Evolutionary conservation across 1,140 invertebrate genomes (phyloP), one percentile per base, ranked within the genome.

Genomic region (Macrotrachela quadricornifera): DNA sequence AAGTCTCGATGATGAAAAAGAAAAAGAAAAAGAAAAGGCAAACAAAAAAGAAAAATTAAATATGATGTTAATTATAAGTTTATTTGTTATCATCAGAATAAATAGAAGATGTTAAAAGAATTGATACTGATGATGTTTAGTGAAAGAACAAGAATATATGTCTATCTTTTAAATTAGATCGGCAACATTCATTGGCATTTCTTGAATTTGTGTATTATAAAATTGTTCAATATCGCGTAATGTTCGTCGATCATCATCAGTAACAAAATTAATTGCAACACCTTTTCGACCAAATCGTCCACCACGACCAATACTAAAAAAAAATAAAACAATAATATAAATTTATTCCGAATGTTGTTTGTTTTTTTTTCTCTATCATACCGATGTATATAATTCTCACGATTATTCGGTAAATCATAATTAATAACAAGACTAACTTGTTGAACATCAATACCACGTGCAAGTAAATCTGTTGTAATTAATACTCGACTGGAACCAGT

Each of bases 251-350:
- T 99, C 94, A 40, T 91, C 85, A 59, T 80, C 77, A 38, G 90
- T 97, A 43, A 97, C 85, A 73, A 99, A 99, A 73, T 99, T 99
- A 61, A 99, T 97, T 57, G 94, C 94, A 64, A 95, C 92, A 71
- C 94, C 94, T 73, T 99, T 99, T 76, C 94, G 82, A 70, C 94
- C 94, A 69, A 97, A 99, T 74, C 94, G 85, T 65, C 94, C 94
- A 74, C 90, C 88, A 73, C 94, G 82, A 71, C 94, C 94, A 76
- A 99, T 99, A 77, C 94, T 96, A 71, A 38, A 75, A 76, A 51
- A 51, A n/a, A 75, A 76, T 50, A 30, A 30, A 30, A 2, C 50
- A 47, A 46, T 57, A 47, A 41, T 46, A 16, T n/a, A 55, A 54
- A 6, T 55, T 55, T 12, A 30, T 12, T n/a, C 21, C 11, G 21